phyloP scores from a whole-genome alignment of 2,797 vertebrate genomes.

The Bradypodion pumilum region DNA sequence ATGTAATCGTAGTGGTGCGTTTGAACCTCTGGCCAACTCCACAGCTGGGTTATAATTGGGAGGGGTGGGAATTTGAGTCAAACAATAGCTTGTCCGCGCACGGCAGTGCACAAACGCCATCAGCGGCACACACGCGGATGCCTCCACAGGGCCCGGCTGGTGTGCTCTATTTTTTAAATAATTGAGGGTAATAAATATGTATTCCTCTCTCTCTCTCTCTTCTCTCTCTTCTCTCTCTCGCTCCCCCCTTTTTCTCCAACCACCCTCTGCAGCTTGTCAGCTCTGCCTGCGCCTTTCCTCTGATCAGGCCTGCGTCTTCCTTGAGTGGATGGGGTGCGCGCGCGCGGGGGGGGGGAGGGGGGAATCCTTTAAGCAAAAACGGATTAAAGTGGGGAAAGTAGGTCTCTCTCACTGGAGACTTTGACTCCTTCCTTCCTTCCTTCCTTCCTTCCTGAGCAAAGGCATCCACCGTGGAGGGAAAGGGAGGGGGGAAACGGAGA shows the following conservation, averaged over 20 bases:
- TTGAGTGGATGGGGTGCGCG: constrained; percentile 33
- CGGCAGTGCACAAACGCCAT: too few relatives aligned
- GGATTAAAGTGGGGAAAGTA: constrained; percentile 83
- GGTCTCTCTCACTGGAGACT: constrained; percentile 68
- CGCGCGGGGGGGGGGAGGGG: constrained; percentile 29
- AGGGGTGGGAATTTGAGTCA: neutral
- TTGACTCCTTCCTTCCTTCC: constrained; percentile 13
- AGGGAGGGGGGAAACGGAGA: neutral
- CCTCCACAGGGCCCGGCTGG: constrained; percentile 72
- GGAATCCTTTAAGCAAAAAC: constrained; percentile 78
- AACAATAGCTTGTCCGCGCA: too few relatives aligned
- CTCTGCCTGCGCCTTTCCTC: constrained; percentile 77
- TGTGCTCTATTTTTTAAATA: constrained; percentile 82
- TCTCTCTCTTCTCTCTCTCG: constrained; percentile 60
- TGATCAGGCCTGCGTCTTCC: constrained; percentile 81
- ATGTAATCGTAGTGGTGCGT: too few relatives aligned
- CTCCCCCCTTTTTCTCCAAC: too few relatives aligned
- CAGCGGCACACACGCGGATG: constrained; percentile 50
- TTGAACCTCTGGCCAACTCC: too few relatives aligned
- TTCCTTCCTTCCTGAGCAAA: constrained; percentile 41
- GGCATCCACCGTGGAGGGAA: constrained; percentile 1
- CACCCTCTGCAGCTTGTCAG: constrained; percentile 79
- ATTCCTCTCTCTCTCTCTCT: constrained; percentile 74
- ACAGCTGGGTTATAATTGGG: neutral
- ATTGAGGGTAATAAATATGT: constrained; percentile 86